These are phyloP conservation scores for Myotis findleyi DNA, from an alignment of 2,797 vertebrate genomes.

Conservation along the genomic window DNA sequence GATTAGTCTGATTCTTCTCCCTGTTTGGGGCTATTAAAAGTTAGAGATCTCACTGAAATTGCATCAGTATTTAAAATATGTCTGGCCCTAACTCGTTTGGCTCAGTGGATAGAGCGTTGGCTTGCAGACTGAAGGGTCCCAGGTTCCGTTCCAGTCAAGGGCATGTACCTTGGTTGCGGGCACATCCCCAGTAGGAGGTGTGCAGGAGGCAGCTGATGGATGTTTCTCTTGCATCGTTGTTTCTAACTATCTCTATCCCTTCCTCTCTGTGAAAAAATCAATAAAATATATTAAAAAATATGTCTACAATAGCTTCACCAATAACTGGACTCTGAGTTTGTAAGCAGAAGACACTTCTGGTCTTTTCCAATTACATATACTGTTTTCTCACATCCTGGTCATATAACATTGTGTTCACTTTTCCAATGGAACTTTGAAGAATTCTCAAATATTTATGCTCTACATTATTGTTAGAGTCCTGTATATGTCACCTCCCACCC, in stretches of 20 bases:
- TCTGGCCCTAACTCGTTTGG: background rate
- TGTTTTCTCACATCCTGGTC: background rate
- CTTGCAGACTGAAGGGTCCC: no score
- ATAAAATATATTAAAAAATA: background rate
- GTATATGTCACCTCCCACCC: background rate
- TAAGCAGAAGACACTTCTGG: constrained; percentile 17
- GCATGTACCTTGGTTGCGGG: no score
- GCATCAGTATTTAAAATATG: background rate
- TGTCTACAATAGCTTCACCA: background rate
- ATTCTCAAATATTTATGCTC: background rate
- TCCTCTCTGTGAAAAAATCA: no score
- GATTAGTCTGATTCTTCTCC: background rate
- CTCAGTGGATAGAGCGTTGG: no score
- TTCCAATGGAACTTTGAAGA: background rate
- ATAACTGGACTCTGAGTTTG: constrained; percentile 17
- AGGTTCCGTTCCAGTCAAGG: no score
- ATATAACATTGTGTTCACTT: background rate
- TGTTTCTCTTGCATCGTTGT: no score
- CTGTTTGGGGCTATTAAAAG: background rate
- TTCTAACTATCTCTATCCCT: no score
- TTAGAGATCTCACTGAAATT: constrained; percentile 19
- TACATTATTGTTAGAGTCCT: background rate
- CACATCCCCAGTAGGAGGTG: no score
- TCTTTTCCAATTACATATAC: background rate
- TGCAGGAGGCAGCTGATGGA: no score